These are phyloP conservation scores for Anser brachyrhynchus DNA, from an alignment of 2,113 vertebrate species.

Conservation along the genomic window DNA sequence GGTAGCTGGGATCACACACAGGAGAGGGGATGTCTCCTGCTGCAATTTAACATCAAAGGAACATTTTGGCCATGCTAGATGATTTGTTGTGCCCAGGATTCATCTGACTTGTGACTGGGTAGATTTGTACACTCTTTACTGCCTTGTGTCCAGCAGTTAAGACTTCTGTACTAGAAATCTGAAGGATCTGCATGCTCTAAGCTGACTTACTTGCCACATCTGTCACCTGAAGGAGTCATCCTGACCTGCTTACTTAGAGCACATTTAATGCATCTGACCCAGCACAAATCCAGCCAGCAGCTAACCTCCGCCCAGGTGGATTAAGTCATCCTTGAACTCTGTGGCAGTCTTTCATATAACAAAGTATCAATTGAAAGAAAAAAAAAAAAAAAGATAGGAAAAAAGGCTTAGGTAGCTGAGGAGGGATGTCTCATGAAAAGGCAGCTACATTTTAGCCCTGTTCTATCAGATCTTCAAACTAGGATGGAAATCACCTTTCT, in stretches of 20 bases:
- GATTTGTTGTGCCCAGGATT: not conserved
- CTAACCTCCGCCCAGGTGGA: not conserved
- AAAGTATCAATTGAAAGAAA: not conserved
- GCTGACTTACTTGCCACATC: not conserved
- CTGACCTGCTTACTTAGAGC: not conserved
- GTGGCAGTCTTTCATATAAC: not conserved
- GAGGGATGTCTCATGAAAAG: too few species aligned
- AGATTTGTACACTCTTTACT: not conserved
- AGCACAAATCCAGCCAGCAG: not conserved
- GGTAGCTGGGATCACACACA: not conserved
- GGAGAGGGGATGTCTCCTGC: not conserved
- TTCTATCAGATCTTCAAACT: not conserved
- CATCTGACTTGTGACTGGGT: not conserved
- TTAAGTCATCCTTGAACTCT: not conserved
- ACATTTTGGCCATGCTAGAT: not conserved
- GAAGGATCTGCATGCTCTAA: not conserved
- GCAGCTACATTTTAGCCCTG: too few species aligned
- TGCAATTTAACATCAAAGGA: not conserved
- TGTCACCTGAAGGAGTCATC: not conserved
- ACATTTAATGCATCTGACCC: not conserved
- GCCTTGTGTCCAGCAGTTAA: not conserved
- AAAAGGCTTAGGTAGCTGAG: too few species aligned
- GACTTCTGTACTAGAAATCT: not conserved
- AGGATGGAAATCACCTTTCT: not conserved
- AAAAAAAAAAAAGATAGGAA: not conserved